phyloP scores from a whole-genome alignment of 1,140 invertebrate species.

The Lepidurus packardi region DNA sequence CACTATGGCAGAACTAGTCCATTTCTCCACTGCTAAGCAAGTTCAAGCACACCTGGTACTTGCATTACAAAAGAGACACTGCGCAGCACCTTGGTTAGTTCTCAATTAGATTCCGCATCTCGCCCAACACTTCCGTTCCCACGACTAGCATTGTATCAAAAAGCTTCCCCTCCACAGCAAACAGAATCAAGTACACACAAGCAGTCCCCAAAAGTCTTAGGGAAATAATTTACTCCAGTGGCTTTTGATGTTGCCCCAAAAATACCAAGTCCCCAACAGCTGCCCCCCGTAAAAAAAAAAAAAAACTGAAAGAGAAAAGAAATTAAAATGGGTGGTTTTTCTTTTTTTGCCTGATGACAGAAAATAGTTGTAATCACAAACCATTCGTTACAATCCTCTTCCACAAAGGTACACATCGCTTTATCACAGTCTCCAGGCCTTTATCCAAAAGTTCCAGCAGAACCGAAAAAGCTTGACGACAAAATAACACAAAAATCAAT shows the following conservation, averaged over 20 bases:
- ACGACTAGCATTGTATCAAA: neutral
- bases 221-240: neutral
- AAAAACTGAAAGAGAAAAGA: neutral
- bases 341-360: conserved; percentile 12
- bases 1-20: neutral
- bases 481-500: conserved; percentile 22
- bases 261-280: neutral
- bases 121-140: conserved; percentile 9
- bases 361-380: conserved; percentile 22
- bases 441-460: conserved; percentile 21
- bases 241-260: neutral
- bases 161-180: neutral
- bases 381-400: conserved; percentile 21
- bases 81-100: conserved; percentile 13
- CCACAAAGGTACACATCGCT: conserved; percentile 21
- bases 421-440: conserved; percentile 21
- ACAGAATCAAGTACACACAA: neutral
- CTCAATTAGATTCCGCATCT: neutral
- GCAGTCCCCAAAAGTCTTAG: neutral
- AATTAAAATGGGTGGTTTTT: neutral
- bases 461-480: conserved; percentile 18
- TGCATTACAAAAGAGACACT: conserved; percentile 11
- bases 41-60: conserved; percentile 2
- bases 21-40: neutral
- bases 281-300: neutral